Evolutionary conservation across 2,113 vertebrate genomes (phyloP).

Genomic region (Bufo gargarizans): DNA sequence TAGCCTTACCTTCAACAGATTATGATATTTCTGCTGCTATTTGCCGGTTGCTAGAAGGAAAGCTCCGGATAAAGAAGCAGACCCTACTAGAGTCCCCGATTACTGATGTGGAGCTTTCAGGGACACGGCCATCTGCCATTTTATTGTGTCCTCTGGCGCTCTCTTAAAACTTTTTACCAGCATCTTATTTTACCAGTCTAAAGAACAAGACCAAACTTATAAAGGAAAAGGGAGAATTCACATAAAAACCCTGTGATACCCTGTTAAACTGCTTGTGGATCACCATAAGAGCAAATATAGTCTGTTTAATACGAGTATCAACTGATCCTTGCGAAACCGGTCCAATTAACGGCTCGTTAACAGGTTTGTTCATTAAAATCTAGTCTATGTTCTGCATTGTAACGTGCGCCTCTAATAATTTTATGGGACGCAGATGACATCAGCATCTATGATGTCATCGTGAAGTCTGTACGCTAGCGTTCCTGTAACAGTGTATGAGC

Average conservation of each 20-base stretch:
- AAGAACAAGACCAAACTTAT: conserved; percentile 50
- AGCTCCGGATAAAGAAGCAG: background rate
- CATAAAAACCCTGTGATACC: conserved; percentile 57
- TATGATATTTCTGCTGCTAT: background rate
- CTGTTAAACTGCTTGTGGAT: conserved; percentile 57
- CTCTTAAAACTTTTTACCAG: conserved; percentile 58
- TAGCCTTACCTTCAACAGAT: background rate
- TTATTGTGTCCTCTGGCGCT: conserved; percentile 59
- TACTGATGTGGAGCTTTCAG: conserved; percentile 10
- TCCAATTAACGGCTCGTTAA: conserved; percentile 57
- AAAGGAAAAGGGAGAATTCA: conserved; percentile 57
- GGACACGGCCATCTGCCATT: conserved; percentile 55
- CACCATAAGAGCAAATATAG: conserved; percentile 52
- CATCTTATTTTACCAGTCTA: conserved; percentile 55
- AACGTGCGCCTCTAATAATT: conserved; percentile 45
- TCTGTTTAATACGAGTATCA: conserved; percentile 55
- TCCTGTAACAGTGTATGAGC: background rate
- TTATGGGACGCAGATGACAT: conserved; percentile 44
- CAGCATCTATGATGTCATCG: conserved; percentile 49
- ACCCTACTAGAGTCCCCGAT: conserved; percentile 11
- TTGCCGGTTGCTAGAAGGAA: background rate
- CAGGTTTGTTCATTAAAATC: conserved; percentile 57
- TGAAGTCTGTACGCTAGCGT: background rate
- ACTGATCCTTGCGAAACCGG: conserved; percentile 52
- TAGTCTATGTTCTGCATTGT: conserved; percentile 43